phyloP scores from a whole-genome alignment of 2,113 vertebrate genomes.

The Dendropsophus ebraccatus region DNA sequence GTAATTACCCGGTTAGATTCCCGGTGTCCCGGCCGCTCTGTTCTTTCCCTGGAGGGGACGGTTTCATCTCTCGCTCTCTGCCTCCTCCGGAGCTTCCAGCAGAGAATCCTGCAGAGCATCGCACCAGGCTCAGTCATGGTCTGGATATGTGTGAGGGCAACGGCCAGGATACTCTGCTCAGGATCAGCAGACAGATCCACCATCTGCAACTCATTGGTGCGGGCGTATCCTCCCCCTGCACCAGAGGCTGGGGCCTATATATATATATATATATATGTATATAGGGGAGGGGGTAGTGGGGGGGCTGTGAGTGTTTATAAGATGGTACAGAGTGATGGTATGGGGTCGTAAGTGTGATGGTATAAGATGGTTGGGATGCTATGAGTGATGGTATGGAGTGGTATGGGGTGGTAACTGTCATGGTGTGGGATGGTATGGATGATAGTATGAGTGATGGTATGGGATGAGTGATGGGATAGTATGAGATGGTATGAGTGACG shows the following conservation, averaged over 20 bases:
- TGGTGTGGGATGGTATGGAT: background rate
- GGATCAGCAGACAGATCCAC: background rate
- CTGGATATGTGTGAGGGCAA: background rate
- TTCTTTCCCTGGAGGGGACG: slow-evolving; percentile 9
- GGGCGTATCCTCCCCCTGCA: too few relatives aligned
- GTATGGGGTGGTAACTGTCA: background rate
- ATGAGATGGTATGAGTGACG: background rate
- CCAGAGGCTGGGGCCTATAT: too few relatives aligned
- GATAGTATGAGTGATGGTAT: too few relatives aligned
- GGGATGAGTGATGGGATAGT: too few relatives aligned
- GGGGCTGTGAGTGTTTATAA: background rate
- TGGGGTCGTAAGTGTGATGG: background rate
- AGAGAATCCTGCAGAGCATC: background rate
- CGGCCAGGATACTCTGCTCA: too few relatives aligned
- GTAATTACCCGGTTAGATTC: too few relatives aligned
- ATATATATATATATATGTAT: too few relatives aligned
- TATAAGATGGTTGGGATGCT: background rate
- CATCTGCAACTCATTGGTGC: background rate
- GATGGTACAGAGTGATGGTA: background rate
- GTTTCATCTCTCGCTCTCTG: background rate
- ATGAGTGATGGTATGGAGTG: background rate
- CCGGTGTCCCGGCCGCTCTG: background rate
- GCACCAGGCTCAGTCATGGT: background rate
- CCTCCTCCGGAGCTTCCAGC: background rate
- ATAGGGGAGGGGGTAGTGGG: too few relatives aligned